Conservation (phyloP, 1,140 invertebrate species). For the Brachionus paranguensis region DNA sequence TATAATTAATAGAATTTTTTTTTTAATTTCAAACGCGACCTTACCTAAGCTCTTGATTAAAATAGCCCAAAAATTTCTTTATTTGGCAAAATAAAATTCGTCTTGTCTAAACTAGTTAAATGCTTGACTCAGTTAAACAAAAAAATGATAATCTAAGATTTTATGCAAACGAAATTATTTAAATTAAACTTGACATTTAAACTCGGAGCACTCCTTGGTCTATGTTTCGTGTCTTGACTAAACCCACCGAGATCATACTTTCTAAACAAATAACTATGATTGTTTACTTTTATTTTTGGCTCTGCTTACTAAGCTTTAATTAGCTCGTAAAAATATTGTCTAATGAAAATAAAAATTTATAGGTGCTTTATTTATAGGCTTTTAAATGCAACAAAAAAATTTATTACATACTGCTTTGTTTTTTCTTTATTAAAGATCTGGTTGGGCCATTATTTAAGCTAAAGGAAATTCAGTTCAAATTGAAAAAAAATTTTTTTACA, state of each 20-base stretch:
- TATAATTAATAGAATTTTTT: not conserved
- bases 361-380: no score
- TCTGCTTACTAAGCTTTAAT: not conserved
- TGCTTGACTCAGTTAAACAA: not conserved
- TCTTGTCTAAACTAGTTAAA: not conserved
- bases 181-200: slow-evolving; percentile 2
- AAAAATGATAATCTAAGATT: not conserved
- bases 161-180: not conserved
- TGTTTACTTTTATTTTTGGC: not conserved
- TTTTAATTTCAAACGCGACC: not conserved
- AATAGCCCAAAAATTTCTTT: not conserved
- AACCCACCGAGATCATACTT: not conserved
- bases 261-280: not conserved
- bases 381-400: no score
- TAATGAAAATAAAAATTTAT: not conserved
- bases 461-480: no score
- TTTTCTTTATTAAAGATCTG: no score
- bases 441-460: no score
- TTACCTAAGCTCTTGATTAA: not conserved
- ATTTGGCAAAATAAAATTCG: not conserved
- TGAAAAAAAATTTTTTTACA: no score
- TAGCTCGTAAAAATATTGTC: not conserved
- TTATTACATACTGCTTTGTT: no score
- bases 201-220: not conserved
- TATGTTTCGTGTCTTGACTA: not conserved